Evolutionary conservation across 2,797 vertebrate genomes (phyloP), one percentile per base, ranked within the genome.

Genomic region (Mycteria americana): DNA sequence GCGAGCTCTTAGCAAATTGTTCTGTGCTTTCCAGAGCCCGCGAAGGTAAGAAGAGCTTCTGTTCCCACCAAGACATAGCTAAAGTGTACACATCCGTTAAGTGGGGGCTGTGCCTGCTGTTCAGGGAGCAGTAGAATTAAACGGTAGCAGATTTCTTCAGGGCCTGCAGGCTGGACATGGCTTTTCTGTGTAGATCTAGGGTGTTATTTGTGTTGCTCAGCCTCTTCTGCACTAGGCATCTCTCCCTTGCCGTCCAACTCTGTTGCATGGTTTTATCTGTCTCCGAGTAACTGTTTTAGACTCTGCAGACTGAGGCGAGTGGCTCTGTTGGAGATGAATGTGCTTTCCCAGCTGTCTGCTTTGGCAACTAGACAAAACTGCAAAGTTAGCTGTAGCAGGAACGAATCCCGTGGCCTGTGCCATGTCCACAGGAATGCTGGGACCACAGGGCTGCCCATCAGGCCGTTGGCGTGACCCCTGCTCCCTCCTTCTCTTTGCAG

Each of bases 401-500:
- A 27, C 37, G 5, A 53, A 59, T 93, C 43, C 37, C 3, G 1
- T n/a, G 51, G 48, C n/a, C 75, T 78, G 27, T 60, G 54, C 73
- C 1, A 0, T 57, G 33, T 72, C 69, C 65, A 19, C 0, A 1
- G 51, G 68, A 83, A 33, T 39, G 15, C 15, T 78, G 64, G 63
- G 27, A 45, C 16, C 54, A 13, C 50, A 65, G 54, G 43, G 33
- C 51, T 92, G 43, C 24, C 76, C 33, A 9, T 25, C 18, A n/a
- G 39, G 41, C 50, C 1, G 0, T 33, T 87, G 43, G 25, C 0
- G 0, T 94, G 68, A 94, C 45, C 28, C 4, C 45, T 67, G 37
- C n/a, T 96, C 37, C 12, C 53, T 68, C n/a, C 33, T 57, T 72
- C 59, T 87, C 63, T 80, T 89, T 90, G 31, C 97, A 99, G 99